Base-by-base conservation (phyloP, 1,140 invertebrate species). In the Pristionchus pacificus region DNA sequence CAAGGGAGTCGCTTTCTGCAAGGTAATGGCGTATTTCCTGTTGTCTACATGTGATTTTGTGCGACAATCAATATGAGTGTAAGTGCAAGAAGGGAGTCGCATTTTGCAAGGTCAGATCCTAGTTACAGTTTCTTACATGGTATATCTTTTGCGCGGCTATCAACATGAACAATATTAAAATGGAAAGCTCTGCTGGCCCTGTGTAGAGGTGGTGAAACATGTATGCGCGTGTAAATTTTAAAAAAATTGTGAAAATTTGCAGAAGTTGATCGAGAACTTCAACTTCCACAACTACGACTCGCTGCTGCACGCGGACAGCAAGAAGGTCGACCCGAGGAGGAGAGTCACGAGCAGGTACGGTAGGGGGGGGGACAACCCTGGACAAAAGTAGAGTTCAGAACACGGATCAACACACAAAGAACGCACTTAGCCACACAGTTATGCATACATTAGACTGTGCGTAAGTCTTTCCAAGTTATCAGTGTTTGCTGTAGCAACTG, bases 271-370 rank as follows among this genome's bases (percentile, higher is more conserved):
- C 2, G 87, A 88, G 57, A 89, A 89, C 65, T 97, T 95, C 84
- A 97, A 96, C 82, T 97, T 97, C 85, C 95, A 98, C 86, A 91
- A 95, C 80, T 97, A 95, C 81, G 95, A 98, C 79, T 96, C 95
- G 84, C 87, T 97, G 60, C 90, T 91, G 77, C 93, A 97, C 82
- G 91, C 92, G 2, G 90, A 91, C 6, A 91, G 93, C 81, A 97
- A 97, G 83, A 90, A 91, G 81, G 78, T 83, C 60, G 93, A 96
- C 84, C 93, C 93, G 0, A 88, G 95, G 74, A 88, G 92, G 68
- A 91, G 92, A 84, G 91, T 92, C 80, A 93, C 92, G 81, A 93
- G 95, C 85, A 91, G 59, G 33, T 60, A 57, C 33, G 29, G 68
- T 62, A 55, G 63, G 55, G 13, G 68, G 63, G 33, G 55, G 30